phyloP scores from a whole-genome alignment of 1,140 invertebrate species.

The Dendrolimus kikuchii region DNA sequence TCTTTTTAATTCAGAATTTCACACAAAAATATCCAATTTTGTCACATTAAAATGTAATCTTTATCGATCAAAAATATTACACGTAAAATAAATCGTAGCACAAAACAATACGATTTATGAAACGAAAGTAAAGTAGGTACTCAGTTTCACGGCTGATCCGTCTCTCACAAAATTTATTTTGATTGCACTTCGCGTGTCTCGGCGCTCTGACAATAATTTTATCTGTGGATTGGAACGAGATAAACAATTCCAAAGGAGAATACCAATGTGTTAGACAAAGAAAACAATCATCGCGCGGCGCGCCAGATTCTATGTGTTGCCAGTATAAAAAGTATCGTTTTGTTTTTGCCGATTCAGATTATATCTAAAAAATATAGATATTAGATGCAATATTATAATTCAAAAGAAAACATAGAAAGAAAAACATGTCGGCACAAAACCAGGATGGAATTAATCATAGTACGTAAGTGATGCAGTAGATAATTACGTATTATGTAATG shows the following conservation, averaged over 20 bases:
- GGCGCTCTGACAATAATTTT: conserved; percentile 16
- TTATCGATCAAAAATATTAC: conserved; percentile 8
- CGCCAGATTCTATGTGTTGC: conserved; percentile 36
- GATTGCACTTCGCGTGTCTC: conserved; percentile 21
- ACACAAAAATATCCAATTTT: too few species aligned
- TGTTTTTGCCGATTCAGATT: conserved; percentile 2
- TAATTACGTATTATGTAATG: too few species aligned
- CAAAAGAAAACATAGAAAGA: too few species aligned
- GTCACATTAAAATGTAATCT: too few species aligned
- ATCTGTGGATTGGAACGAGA: conserved; percentile 26
- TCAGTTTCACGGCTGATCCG: conserved; percentile 45
- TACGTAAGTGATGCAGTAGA: too few species aligned
- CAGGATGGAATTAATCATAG: too few species aligned
- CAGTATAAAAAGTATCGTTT: conserved; percentile 20
- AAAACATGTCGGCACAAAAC: too few species aligned
- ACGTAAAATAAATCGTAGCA: conserved; percentile 17
- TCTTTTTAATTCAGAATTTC: too few species aligned
- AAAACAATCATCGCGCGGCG: conserved; percentile 25
- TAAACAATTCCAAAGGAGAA: conserved; percentile 4
- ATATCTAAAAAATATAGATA: too few species aligned
- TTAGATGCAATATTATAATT: too few species aligned
- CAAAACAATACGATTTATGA: conserved; percentile 34
- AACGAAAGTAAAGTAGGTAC: conserved; percentile 38
- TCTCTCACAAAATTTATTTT: conserved; percentile 51
- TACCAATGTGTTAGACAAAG: conserved; percentile 17